Evolutionary conservation across 2,113 vertebrate species (phyloP).

Genomic region (Electrona antarctica): DNA sequence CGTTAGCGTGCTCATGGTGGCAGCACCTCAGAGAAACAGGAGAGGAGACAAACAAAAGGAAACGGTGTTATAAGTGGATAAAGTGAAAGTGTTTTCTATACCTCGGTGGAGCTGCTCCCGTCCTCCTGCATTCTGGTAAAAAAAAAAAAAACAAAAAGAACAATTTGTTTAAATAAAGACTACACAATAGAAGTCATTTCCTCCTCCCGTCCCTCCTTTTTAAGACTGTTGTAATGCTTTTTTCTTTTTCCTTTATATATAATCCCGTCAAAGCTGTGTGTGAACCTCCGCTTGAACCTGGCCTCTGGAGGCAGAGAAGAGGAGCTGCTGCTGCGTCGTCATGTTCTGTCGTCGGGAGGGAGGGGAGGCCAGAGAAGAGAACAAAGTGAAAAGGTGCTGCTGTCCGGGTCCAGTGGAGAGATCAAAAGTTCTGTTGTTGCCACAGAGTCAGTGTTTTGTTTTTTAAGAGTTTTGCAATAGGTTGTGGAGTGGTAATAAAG

Average conservation of each 20-base stretch:
- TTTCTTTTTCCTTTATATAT: conserved; percentile 52
- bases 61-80: too few species aligned
- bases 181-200: conserved; percentile 54
- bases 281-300: conserved; percentile 54
- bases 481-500: conserved; percentile 72
- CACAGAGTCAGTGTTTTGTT: conserved; percentile 7
- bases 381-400: conserved; percentile 20
- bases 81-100: neutral
- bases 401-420: conserved; percentile 55
- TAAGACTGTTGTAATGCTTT: conserved; percentile 30
- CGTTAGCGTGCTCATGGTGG: conserved; percentile 81
- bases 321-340: conserved; percentile 37
- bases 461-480: conserved; percentile 65
- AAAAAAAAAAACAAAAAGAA: conserved; percentile 60
- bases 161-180: conserved; percentile 41
- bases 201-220: conserved; percentile 62
- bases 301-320: conserved; percentile 60
- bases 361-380: too few species aligned
- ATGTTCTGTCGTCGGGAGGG: conserved; percentile 8
- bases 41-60: too few species aligned
- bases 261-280: conserved; percentile 66
- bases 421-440: conserved; percentile 44
- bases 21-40: conserved; percentile 42
- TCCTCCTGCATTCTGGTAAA: conserved; percentile 50
- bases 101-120: conserved; percentile 24